These are phyloP conservation scores for Alfaro cultratus DNA, from an alignment of 2,797 vertebrate genomes.

Conservation along the genomic window DNA sequence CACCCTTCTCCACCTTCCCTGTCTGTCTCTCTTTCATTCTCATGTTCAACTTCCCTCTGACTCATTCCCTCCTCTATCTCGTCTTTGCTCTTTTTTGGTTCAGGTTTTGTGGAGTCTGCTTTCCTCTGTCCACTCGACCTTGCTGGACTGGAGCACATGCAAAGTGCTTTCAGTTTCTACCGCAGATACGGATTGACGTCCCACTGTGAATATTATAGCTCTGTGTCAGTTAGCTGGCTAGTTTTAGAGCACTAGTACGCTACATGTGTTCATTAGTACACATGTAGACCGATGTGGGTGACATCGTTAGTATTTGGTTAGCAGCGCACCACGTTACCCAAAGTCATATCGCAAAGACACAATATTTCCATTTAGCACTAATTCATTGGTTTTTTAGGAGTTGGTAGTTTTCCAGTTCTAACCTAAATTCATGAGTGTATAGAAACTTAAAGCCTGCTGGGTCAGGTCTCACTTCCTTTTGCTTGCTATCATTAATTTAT, in stretches of 20 bases:
- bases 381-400: conserved; percentile 35
- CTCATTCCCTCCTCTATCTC: conserved; percentile 51
- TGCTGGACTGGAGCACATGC: conserved; percentile 91
- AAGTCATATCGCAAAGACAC: conserved; percentile 18
- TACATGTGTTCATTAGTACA: conserved; percentile 34
- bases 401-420: conserved; percentile 40
- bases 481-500: not conserved
- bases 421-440: conserved; percentile 40
- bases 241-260: conserved; percentile 46
- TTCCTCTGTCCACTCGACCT: conserved; percentile 92
- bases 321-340: conserved; percentile 37
- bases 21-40: conserved; percentile 29
- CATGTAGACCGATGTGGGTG: conserved; percentile 47
- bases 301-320: conserved; percentile 42
- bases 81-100: conserved; percentile 75
- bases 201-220: conserved; percentile 80
- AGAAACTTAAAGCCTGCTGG: conserved; percentile 29
- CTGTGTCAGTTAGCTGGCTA: conserved; percentile 50
- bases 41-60: conserved; percentile 29
- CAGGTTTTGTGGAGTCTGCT: conserved; percentile 95
- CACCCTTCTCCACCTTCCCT: conserved; percentile 63
- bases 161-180: conserved; percentile 85
- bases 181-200: conserved; percentile 86
- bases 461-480: conserved; percentile 2
- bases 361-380: conserved; percentile 52